Percentiles rank a stretch among this genome's conserved stretches.
phyloP scores from a whole-genome alignment of 2,797 vertebrate genomes.

The Toxotes lorentzi region DNA sequence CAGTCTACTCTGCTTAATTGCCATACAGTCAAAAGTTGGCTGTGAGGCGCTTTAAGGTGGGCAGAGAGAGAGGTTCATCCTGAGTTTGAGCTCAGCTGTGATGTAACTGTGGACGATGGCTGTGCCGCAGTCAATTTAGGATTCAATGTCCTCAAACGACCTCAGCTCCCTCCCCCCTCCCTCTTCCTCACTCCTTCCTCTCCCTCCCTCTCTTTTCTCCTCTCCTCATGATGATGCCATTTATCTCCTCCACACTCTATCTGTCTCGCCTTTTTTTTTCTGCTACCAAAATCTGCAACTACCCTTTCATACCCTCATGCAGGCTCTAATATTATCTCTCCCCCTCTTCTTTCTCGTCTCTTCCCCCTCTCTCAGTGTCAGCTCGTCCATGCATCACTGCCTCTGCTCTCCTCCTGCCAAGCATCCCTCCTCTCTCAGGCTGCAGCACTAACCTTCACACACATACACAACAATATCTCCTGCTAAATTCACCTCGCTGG shows the following conservation, averaged over 20 bases:
- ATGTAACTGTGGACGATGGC: constrained; percentile 73
- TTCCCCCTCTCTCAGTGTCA: constrained; percentile 34
- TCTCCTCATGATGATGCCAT: constrained; percentile 50
- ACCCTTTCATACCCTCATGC: constrained; percentile 22
- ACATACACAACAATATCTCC: constrained; percentile 29
- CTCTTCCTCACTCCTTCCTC: not conserved
- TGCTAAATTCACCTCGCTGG: constrained; percentile 43
- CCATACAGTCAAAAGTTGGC: constrained; percentile 25
- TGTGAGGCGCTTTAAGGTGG: constrained; percentile 43
- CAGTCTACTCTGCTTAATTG: constrained; percentile 20
- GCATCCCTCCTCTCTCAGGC: constrained; percentile 47
- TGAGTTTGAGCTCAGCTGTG: constrained; percentile 68
- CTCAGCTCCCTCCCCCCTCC: constrained; percentile 51
- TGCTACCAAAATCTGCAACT: constrained; percentile 43
- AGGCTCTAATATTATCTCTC: constrained; percentile 51
- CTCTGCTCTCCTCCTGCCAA: constrained; percentile 42
- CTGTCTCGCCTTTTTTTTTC: constrained; percentile 21
- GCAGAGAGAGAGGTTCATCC: constrained; percentile 59
- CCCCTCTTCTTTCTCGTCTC: constrained; percentile 24
- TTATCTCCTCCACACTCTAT: constrained; percentile 57
- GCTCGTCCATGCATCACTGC: constrained; percentile 61
- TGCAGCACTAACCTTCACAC: constrained; percentile 50
- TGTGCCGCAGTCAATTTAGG: constrained; percentile 79
- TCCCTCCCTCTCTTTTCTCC: not conserved
- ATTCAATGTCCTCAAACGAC: constrained; percentile 75